Percentiles rank a stretch among this genome's conserved stretches.
phyloP scores from a whole-genome alignment of 2,888 invertebrate species.

The Parnassius mnemosyne region DNA sequence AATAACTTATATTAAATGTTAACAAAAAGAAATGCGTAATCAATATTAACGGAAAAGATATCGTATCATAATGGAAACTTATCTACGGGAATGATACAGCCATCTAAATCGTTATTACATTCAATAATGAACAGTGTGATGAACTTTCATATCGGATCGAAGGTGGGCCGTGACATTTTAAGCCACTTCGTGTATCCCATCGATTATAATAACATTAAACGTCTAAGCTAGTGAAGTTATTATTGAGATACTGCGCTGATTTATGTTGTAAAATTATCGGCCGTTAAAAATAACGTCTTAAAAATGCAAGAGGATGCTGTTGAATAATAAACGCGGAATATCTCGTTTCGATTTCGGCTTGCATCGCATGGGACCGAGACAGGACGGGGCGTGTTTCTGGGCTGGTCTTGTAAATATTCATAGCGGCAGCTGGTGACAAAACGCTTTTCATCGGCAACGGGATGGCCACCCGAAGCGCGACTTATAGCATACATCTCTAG shows the following conservation, averaged over 20 bases:
- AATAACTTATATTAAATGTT: not conserved
- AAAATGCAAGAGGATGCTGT: constrained; percentile 32
- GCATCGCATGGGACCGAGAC: constrained; percentile 33
- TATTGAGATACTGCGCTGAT: constrained; percentile 28
- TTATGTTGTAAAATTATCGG: constrained; percentile 31
- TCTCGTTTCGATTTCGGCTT: constrained; percentile 37
- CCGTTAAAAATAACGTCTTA: constrained; percentile 28
- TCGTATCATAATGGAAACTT: constrained; percentile 61
- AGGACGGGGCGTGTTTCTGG: constrained; percentile 48
- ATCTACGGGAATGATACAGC: constrained; percentile 66
- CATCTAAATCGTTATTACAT: constrained; percentile 69
- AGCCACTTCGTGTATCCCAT: constrained; percentile 56
- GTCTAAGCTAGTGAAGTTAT: constrained; percentile 35
- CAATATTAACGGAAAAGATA: constrained; percentile 8
- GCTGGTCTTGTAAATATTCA: constrained; percentile 68
- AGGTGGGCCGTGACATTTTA: constrained; percentile 68
- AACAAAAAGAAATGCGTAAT: not conserved
- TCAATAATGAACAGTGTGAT: constrained; percentile 73
- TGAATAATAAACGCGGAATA: constrained; percentile 37
- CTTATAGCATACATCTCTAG: constrained; percentile 51
- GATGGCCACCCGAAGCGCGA: constrained; percentile 68
- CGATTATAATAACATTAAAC: constrained; percentile 60
- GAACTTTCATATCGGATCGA: constrained; percentile 68
- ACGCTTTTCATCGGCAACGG: constrained; percentile 56
- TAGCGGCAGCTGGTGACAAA: constrained; percentile 62